These are phyloP conservation scores for Drosophila algonquin DNA, from an alignment of 2,888 invertebrate species.

Conservation along the genomic window DNA sequence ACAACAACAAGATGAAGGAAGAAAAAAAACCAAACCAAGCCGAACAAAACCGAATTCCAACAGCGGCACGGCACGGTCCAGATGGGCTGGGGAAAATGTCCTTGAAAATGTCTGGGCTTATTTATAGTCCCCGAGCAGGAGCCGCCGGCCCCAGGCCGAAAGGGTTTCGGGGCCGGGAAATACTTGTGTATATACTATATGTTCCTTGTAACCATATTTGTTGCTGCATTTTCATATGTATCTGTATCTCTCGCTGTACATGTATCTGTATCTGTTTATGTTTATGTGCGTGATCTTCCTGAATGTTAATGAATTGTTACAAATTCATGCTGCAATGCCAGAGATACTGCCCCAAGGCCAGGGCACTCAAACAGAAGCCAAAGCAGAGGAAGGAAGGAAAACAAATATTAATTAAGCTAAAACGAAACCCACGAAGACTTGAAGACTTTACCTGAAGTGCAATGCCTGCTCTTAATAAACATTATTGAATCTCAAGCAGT, in stretches of 20 bases:
- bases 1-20: constrained; percentile 41
- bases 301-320: constrained; percentile 75
- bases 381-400: background rate
- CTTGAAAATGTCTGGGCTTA: constrained; percentile 71
- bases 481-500: constrained; percentile 48
- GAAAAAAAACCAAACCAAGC: constrained; percentile 28
- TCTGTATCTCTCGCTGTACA: background rate
- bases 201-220: constrained; percentile 28
- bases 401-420: constrained; percentile 66
- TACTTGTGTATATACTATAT: constrained; percentile 54
- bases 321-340: constrained; percentile 63
- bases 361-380: background rate
- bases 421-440: constrained; percentile 36
- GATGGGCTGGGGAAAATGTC: constrained; percentile 68
- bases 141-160: constrained; percentile 41
- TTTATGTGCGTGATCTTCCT: constrained; percentile 48
- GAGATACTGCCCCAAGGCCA: constrained; percentile 27
- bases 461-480: constrained; percentile 56
- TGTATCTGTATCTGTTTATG: constrained; percentile 12
- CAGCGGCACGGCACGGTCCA: constrained; percentile 51
- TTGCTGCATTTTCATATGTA: constrained; percentile 12
- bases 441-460: constrained; percentile 2
- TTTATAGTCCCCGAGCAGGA: constrained; percentile 57
- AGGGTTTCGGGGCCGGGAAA: constrained; percentile 50
- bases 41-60: constrained; percentile 42